Base-by-base conservation (phyloP, 2,888 invertebrate species). In the Muschampia plurimacula region DNA sequence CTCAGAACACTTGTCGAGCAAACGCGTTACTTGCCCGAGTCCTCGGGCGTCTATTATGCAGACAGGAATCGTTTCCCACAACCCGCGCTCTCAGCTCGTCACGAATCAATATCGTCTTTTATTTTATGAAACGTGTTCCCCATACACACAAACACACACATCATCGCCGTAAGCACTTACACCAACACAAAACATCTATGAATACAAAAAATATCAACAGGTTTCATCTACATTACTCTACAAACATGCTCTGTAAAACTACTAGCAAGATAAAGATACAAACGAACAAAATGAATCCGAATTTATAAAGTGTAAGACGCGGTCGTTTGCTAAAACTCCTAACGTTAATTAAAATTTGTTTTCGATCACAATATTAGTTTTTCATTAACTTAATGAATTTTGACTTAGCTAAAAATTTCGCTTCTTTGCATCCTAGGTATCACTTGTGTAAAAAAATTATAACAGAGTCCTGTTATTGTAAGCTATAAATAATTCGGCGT, bases 41-140 rank as follows among this genome's bases (percentile, higher is more conserved):
- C 89, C 92, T 90, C 81, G 87, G 92, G 90, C 89, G 89, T 82
- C 88, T 89, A 91, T 91, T 91, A 91, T 88, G 85, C 84, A 86
- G 89, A 86, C 91, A 89, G 89, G 89, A 89, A 91, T 91, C 88
- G 89, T 88, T 93, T 93, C 93, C 91, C 93, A 93, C 92, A 91
- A 91, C 88, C 84, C 88, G 89, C 86, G 84, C 86, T 84, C 88
- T 85, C 87, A 83, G 84, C 88, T 89, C 92, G 92, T 92, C 92
- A 93, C 93, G 93, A 93, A 93, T 93, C 93, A 93, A 93, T 93
- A 93, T 91, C 89, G 89, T 87, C 92, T 93, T 92, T 93, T 94
- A 93, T 93, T 91, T 93, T 90, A 89, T 86, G 87, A 90, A 90
- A 91, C 92, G 91, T 91, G 92, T 89, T 89, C 86, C 85, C 90